A percentile compares a stretch with the other conserved stretches of the same genome.
These are phyloP conservation scores for Sorex maritimensis DNA, from an alignment of 2,797 vertebrate genomes.

Conservation along the genomic window DNA sequence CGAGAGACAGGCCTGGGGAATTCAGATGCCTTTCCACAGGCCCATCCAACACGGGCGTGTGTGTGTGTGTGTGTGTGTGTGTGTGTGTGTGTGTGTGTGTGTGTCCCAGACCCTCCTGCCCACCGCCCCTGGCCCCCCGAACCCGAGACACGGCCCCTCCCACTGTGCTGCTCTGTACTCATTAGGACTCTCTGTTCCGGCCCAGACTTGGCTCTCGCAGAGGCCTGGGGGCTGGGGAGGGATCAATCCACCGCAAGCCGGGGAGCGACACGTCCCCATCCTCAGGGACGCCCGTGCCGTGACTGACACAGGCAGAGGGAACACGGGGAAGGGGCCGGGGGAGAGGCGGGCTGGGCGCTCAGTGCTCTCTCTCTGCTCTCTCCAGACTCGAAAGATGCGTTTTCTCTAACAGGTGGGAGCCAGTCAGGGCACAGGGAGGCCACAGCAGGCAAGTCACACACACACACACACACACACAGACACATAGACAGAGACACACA, in stretches of 20 bases:
- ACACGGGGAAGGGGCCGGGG: neutral
- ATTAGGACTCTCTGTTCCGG: neutral
- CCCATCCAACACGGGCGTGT: accelerated
- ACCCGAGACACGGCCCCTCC: no score
- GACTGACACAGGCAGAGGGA: neutral
- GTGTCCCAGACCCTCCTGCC: no score
- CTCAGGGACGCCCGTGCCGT: neutral
- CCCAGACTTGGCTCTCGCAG: slow-evolving; percentile 20
- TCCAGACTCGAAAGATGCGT: neutral
- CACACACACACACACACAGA: no score
- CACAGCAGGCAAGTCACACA: neutral
- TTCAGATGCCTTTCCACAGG: neutral
- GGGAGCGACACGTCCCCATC: neutral
- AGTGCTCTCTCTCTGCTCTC: neutral
- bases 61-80: no score
- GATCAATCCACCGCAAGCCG: slow-evolving; percentile 8
- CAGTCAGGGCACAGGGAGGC: neutral
- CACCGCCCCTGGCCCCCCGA: no score
- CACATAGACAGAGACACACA: no score
- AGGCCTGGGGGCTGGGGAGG: neutral
- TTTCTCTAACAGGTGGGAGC: no score
- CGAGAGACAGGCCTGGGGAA: slow-evolving; percentile 27
- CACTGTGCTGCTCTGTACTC: no score
- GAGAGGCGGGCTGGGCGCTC: no score
- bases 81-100: no score